Percentiles rank a stretch among this genome's conserved stretches.
phyloP scores from a whole-genome alignment of 2,113 vertebrate genomes.

The Redunca redunca region DNA sequence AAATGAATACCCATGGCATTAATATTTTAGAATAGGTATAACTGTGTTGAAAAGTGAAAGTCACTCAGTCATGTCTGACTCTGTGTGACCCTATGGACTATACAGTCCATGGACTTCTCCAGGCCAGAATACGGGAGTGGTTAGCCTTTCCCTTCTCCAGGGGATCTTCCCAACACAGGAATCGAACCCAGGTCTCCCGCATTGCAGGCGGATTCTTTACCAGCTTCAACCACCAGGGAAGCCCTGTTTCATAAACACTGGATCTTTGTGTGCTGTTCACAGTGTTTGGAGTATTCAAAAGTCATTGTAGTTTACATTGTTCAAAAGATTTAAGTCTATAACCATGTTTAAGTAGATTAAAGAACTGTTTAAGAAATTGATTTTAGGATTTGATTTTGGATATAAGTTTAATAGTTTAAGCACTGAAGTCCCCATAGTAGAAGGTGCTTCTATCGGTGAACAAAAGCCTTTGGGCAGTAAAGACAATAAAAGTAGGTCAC shows the following conservation, averaged over 20 bases:
- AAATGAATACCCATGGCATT: background rate
- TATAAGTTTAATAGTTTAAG: background rate
- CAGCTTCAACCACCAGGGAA: background rate
- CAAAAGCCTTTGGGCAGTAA: background rate
- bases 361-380: background rate
- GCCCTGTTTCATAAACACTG: background rate
- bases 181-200: background rate
- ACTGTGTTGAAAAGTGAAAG: background rate
- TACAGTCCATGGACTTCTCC: background rate
- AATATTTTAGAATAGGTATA: background rate
- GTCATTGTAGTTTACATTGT: background rate
- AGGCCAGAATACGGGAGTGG: background rate
- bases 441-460: background rate
- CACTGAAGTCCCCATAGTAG: background rate
- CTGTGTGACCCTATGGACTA: background rate
- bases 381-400: background rate
- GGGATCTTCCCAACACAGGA: background rate
- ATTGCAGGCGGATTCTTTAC: background rate
- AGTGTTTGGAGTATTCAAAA: background rate
- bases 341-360: background rate
- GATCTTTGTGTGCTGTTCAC: background rate
- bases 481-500: conserved; percentile 26
- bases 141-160: background rate
- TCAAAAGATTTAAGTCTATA: background rate
- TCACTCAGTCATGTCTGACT: background rate